Conservation (phyloP, 1,140 invertebrate genomes). For the Subanguina moxae region DNA sequence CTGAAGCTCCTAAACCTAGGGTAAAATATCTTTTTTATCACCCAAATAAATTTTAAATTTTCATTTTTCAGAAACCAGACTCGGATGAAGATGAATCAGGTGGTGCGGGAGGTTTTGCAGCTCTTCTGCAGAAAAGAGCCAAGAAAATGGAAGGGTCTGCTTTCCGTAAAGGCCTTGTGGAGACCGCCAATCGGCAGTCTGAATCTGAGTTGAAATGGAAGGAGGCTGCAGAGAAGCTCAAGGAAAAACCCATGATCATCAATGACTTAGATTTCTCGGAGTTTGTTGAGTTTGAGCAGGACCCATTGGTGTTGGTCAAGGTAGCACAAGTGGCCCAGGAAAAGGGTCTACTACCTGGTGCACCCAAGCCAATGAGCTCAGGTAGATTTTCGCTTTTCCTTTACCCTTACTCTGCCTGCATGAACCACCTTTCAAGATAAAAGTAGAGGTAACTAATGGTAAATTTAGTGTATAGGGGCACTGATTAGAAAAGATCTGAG, state of each 20-base stretch:
- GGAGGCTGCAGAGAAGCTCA: slow-evolving; percentile 17
- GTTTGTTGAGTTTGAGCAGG: slow-evolving; percentile 65
- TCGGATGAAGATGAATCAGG: slow-evolving; percentile 51
- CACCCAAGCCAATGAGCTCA: slow-evolving; percentile 10
- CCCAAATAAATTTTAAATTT: background rate
- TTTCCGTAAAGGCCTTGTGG: slow-evolving; percentile 63
- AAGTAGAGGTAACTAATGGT: too few relatives aligned
- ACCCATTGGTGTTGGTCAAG: slow-evolving; percentile 52
- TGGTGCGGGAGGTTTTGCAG: slow-evolving; percentile 48
- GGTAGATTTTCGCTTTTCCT: background rate
- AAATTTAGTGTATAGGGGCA: too few relatives aligned
- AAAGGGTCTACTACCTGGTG: slow-evolving; percentile 51
- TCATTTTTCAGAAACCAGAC: slow-evolving; percentile 9
- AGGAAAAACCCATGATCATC: slow-evolving; percentile 70
- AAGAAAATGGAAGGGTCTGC: slow-evolving; percentile 44
- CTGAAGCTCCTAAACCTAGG: slow-evolving; percentile 26
- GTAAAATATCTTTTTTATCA: background rate
- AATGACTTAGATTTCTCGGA: slow-evolving; percentile 96
- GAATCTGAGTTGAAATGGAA: slow-evolving; percentile 68
- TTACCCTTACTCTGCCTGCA: too few relatives aligned
- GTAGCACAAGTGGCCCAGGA: slow-evolving; percentile 46
- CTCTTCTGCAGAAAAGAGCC: slow-evolving; percentile 58
- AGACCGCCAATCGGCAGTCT: slow-evolving; percentile 71
- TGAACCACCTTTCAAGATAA: too few relatives aligned
- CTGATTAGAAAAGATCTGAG: too few relatives aligned